These are phyloP conservation scores for Lethenteron reissneri DNA, from an alignment of 2,113 vertebrate genomes.

Conservation along the genomic window DNA sequence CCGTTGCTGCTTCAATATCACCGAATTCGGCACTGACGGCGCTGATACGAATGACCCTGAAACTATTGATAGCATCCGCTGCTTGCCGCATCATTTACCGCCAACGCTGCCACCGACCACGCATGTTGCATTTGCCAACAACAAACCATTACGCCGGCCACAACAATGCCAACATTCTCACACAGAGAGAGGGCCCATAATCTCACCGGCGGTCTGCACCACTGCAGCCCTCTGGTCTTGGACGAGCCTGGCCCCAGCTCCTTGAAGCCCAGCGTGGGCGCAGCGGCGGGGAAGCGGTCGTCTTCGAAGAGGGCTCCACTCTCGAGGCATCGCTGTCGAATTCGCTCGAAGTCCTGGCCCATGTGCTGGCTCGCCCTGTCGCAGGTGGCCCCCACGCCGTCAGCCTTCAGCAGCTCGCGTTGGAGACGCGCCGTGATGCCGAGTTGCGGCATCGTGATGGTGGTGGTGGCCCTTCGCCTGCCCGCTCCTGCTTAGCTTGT, in stretches of 20 bases:
- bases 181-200: no score
- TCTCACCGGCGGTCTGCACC: constrained; percentile 51
- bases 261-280: constrained; percentile 56
- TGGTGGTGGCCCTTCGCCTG: no score
- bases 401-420: constrained; percentile 35
- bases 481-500: no score
- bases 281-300: constrained; percentile 43
- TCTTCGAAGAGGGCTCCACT: constrained; percentile 50
- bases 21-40: no score
- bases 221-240: constrained; percentile 36
- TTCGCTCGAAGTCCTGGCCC: constrained; percentile 47
- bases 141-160: no score
- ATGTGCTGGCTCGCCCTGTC: constrained; percentile 30
- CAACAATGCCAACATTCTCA: no score
- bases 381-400: constrained; percentile 39
- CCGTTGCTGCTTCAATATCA: no score
- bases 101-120: no score
- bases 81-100: no score
- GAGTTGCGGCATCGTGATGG: not conserved
- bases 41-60: no score
- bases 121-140: no score
- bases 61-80: no score
- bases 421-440: constrained; percentile 47
- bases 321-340: constrained; percentile 47
- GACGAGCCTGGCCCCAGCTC: constrained; percentile 53